Percentiles rank a stretch among this genome's conserved stretches.
Conservation (phyloP, 2,113 vertebrate genomes). For the Brachyhypopomus occidentalis region DNA sequence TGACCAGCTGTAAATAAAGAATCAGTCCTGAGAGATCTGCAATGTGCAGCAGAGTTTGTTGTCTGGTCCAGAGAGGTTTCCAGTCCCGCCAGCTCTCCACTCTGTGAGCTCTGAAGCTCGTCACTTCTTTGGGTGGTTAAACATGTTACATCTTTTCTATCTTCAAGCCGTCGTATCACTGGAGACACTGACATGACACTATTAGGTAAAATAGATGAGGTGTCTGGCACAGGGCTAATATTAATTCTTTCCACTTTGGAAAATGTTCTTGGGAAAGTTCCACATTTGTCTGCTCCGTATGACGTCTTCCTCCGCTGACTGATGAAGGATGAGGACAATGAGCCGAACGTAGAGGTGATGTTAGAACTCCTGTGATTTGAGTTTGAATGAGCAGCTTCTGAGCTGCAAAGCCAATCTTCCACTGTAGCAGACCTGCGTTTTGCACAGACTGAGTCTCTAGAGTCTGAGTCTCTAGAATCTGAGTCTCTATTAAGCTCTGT, state of each 20-base stretch:
- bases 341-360: neutral
- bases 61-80: constrained; percentile 67
- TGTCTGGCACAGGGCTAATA: constrained; percentile 9
- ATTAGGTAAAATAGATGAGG: neutral
- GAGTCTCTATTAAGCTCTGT: constrained; percentile 41
- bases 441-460: constrained; percentile 42
- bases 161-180: constrained; percentile 12
- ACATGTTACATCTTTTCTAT: constrained; percentile 16
- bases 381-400: neutral
- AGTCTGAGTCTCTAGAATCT: constrained; percentile 39
- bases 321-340: neutral
- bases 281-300: constrained; percentile 38
- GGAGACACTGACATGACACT: constrained; percentile 15
- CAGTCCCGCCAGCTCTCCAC: constrained; percentile 17
- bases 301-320: constrained; percentile 21
- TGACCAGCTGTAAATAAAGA: neutral
- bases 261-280: constrained; percentile 62
- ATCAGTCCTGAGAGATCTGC: neutral
- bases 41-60: constrained; percentile 31
- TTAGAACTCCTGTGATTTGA: constrained; percentile 15
- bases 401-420: constrained; percentile 17
- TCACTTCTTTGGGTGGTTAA: constrained; percentile 21
- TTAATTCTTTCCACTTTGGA: constrained; percentile 29
- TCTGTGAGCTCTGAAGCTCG: neutral
- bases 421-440: constrained; percentile 34